Evolutionary conservation across 2,797 vertebrate genomes (phyloP).

Genomic region (Fundulus diaphanus): DNA sequence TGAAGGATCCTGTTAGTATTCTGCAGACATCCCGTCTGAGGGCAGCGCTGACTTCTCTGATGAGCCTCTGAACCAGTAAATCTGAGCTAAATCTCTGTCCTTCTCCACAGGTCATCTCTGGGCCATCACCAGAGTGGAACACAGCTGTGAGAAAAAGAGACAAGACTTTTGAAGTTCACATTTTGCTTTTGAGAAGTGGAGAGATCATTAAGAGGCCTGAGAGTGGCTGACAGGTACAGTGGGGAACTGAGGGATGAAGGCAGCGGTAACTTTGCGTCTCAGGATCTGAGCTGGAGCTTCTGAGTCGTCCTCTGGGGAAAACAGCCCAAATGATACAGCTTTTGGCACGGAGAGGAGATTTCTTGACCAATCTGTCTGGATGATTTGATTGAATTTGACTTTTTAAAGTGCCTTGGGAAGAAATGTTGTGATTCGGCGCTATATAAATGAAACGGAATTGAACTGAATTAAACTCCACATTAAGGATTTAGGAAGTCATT

Average conservation of each 20-base stretch:
- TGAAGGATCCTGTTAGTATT: conserved; percentile 30
- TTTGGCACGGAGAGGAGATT: no score
- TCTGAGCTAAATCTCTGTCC: conserved; percentile 43
- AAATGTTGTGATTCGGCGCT: no score
- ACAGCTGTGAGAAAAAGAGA: conserved; percentile 12
- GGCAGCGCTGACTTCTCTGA: background rate
- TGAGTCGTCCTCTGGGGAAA: background rate
- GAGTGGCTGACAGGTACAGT: background rate
- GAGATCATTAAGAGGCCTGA: conserved; percentile 25
- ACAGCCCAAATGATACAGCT: no score
- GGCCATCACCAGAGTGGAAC: conserved; percentile 15
- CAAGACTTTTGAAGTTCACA: conserved; percentile 35
- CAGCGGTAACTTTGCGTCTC: conserved; percentile 6
- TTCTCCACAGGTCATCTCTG: conserved; percentile 6
- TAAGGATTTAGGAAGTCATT: no score
- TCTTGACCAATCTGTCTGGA: no score
- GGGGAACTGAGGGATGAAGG: background rate
- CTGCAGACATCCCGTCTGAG: background rate
- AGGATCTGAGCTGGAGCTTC: conserved; percentile 14
- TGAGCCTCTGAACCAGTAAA: conserved; percentile 44
- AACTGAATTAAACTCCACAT: no score
- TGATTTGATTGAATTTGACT: no score
- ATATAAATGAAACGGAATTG: no score
- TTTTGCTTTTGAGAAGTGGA: conserved; percentile 32
- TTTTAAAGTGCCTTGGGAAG: no score